Base-by-base conservation (phyloP, 2,888 invertebrate genomes). In the Chaitophorus viminalis region DNA sequence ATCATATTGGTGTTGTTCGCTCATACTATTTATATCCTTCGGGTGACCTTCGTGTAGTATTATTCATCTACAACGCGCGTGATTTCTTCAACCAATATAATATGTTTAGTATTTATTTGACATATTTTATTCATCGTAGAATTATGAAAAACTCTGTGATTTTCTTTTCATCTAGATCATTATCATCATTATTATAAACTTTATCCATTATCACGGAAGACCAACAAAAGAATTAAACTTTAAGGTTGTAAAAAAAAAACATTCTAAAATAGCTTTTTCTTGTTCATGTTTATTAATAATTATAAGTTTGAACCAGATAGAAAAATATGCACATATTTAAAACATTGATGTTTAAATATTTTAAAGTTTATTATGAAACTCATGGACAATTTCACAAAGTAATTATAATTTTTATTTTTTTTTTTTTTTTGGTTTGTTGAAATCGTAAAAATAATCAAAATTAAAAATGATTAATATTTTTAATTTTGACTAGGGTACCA, bases 261-360 rank as follows among this genome's bases (percentile, higher is more conserved):
- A 21, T 65, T 52, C 52, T 76, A 76, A 77, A 52, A 77, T 77
- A 3, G 31, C 39, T 31, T 21, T 76, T 52, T 77, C 77, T 21
- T 52, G 31, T 76, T 77, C 31, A 5, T 77, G 52, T 77, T 77
- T 31, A 77, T 77, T 52, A 54, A 77, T 77, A 54, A 77, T 77
- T 77, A 31, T 77, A 31, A 77, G 77, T 25, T 77, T 54, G 29
- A 77, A 52, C 11, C 11, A 9, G 52, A 31, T 21, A 77, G 11
- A 11, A 68, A 39, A 77, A 77, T 77, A 31, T 21, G 21, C 54
- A 52, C 11, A 31, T 76, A 29, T 18, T 21, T 60, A 21, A 60
- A 76, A 46, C 18, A 76, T 76, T 46, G 52, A 76, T 29, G 76
- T 52, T 46, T 77, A 52, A 77, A 77, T 77, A 77, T 77, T 77